Percentiles rank a stretch among this genome's conserved stretches.
phyloP scores from a whole-genome alignment of 2,113 vertebrate genomes.

The Vulpes ferrilata region DNA sequence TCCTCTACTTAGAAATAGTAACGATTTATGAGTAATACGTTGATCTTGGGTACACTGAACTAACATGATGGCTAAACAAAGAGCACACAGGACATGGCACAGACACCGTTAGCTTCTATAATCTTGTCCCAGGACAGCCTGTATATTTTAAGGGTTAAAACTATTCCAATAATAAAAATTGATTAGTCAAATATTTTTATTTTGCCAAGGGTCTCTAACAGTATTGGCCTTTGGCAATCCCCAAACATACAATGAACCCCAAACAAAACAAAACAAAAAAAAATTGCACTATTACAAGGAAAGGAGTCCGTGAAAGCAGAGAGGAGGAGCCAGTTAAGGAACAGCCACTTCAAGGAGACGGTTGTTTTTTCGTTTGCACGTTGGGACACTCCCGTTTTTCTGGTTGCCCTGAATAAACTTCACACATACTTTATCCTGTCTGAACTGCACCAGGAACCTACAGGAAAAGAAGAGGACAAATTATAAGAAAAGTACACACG shows the following conservation, averaged over 20 bases:
- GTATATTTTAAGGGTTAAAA: conserved; percentile 81
- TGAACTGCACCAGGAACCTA: conserved; percentile 99
- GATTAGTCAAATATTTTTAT: conserved; percentile 80
- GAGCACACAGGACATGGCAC: conserved; percentile 44
- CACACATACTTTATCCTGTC: conserved; percentile 98
- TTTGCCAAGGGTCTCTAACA: conserved; percentile 85
- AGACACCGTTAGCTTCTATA: conserved; percentile 79
- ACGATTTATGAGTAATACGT: conserved; percentile 77
- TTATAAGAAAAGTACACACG: not conserved
- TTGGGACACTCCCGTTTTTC: conserved; percentile 94
- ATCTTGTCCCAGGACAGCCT: conserved; percentile 74
- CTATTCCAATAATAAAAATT: conserved; percentile 78
- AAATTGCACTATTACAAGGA: conserved; percentile 91
- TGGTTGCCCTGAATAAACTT: conserved; percentile 95
- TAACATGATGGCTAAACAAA: conserved; percentile 81
- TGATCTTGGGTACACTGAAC: conserved; percentile 73
- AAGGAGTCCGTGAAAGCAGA: conserved; percentile 85
- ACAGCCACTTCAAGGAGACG: conserved; percentile 97
- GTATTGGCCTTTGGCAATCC: conserved; percentile 82
- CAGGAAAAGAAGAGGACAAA: conserved; percentile 44
- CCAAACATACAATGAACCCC: conserved; percentile 81
- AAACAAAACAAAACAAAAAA: conserved; percentile 79
- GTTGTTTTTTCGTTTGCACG: conserved; percentile 99
- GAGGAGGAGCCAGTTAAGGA: conserved; percentile 86
- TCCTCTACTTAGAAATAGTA: conserved; percentile 76